Evolutionary conservation across 1,140 invertebrate species (phyloP), one percentile per base, ranked within the genome.

Genomic region (Drusus annulatus): DNA sequence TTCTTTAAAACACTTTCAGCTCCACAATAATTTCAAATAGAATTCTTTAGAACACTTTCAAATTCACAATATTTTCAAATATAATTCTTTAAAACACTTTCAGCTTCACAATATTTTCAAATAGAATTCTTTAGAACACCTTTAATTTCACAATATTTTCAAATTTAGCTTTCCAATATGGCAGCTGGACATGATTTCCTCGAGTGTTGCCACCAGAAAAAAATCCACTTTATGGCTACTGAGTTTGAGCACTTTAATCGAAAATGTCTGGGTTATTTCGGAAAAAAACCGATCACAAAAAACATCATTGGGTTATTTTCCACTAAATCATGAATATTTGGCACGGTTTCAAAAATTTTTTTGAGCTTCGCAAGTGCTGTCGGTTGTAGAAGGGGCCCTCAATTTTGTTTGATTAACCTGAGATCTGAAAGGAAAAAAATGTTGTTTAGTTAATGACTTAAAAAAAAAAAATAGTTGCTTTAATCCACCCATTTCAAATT

Each of bases 261-360:
- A 56, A 21, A 56, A 21, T 23, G 56, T 60, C 56, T 60, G 56
- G 23, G 56, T 10, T 45, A 60, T 60, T 60, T 60, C 56, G 23
- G 56, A 7, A 60, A 60, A 23, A 60, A 60, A 15, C 10, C 21
- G 23, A 45, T 45, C 7, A 45, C 8, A 45, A 45, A 8, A 45
- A 45, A 45, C 8, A 45, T 45, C 2, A 60, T 60, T 28, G 25
- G 25, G 25, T 28, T 6, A 60, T 60, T 6, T 65, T 65, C 3
- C 16, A n/a, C 62, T 65, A 15, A 65, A 65, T 65, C 23, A 65
- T 28, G 28, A 28, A 28, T 31, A 25, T 65, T 65, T 65, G 62
- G 62, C 62, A 65, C 62, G 1, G 25, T 21, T 25, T 65, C 62
- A 65, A 65, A 21, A 60, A 65, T n/a, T 21, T 28, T n/a, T 65